phyloP scores from a whole-genome alignment of 2,797 vertebrate species.

The Graptemys geographica region DNA sequence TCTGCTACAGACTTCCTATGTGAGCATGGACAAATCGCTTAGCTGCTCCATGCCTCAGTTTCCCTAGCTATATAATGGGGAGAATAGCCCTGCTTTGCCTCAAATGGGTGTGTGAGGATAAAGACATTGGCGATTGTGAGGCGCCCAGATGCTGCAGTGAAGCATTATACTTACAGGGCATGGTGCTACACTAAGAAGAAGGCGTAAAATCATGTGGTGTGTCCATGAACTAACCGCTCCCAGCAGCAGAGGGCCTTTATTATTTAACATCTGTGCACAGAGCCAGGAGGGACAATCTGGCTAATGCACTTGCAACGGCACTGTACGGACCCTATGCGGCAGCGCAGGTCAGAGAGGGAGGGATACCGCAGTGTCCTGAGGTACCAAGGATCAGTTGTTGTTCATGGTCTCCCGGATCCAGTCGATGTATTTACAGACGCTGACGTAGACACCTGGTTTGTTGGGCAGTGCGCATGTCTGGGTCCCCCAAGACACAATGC shows the following conservation, averaged over 20 bases:
- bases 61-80: background rate
- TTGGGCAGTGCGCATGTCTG: slow-evolving; percentile 38
- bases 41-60: background rate
- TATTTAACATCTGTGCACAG: background rate
- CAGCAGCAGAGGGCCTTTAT: background rate
- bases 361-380: background rate
- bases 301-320: background rate
- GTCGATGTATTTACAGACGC: slow-evolving; percentile 62
- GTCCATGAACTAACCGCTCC: background rate
- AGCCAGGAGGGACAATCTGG: background rate
- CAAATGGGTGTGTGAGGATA: background rate
- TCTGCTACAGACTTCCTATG: background rate
- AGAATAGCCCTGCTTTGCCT: background rate
- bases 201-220: background rate
- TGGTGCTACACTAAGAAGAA: background rate
- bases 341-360: background rate
- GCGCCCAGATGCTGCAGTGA: background rate
- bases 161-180: background rate
- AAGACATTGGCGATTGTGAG: background rate
- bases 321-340: background rate
- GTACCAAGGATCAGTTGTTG: background rate
- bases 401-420: slow-evolving; percentile 66
- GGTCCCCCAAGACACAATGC: slow-evolving; percentile 73
- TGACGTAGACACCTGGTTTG: slow-evolving; percentile 62
- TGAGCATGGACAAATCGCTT: background rate